phyloP scores from a whole-genome alignment of 2,888 invertebrate species.

The Craniophora ligustri region DNA sequence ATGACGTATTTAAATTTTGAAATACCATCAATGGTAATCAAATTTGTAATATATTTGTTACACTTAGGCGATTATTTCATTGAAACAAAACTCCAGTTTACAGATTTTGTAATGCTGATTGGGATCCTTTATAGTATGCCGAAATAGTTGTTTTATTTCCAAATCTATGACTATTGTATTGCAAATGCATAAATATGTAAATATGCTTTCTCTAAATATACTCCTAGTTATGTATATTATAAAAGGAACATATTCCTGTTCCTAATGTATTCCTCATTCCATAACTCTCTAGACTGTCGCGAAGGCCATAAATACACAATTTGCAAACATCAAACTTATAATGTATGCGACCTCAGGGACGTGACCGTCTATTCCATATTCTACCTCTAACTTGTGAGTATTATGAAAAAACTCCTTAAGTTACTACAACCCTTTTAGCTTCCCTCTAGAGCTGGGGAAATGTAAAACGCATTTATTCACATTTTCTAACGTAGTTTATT shows the following conservation, averaged over 20 bases:
- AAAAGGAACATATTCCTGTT: background rate
- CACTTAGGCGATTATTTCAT: no score
- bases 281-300: constrained; percentile 9
- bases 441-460: constrained; percentile 18
- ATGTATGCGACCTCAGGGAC: constrained; percentile 51
- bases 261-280: constrained; percentile 8
- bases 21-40: no score
- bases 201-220: background rate
- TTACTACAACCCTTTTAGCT: constrained; percentile 30
- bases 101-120: no score
- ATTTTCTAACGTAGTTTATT: constrained; percentile 1
- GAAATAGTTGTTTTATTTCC: no score
- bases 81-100: no score
- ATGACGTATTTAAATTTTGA: no score
- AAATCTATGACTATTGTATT: no score
- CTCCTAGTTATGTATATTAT: background rate
- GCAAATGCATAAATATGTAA: no score
- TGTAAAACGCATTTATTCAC: background rate
- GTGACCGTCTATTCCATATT: constrained; percentile 40
- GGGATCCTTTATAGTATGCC: no score
- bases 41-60: no score
- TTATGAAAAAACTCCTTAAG: constrained; percentile 31
- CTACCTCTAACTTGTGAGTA: constrained; percentile 13
- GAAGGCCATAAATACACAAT: constrained; percentile 52
- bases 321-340: constrained; percentile 52